Evolutionary conservation across 2,797 vertebrate species (phyloP), one percentile per base, ranked within the genome.

Genomic region (Novumbra hubbsi): DNA sequence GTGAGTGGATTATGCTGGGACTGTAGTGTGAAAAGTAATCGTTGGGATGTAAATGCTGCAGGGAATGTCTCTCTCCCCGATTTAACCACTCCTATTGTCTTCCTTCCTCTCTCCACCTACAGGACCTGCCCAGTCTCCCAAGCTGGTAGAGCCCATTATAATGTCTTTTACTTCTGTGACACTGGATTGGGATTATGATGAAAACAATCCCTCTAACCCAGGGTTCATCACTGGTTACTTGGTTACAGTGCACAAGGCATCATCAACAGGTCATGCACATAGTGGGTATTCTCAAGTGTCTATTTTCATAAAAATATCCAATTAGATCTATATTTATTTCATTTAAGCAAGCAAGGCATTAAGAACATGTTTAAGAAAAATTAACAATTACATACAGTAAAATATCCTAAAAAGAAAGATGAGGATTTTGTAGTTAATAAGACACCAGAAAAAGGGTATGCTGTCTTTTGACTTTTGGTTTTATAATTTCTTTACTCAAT

Each of bases 181-280:
- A 0, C 75, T 97, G 5, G 89, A 45, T 21, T 98, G 96, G 96
- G 73, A 38, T 52, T 89, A 83, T 50, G 78, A 89, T 2, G 80
- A 82, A 52, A 81, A 85, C 0, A 82, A 93, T 69, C 83, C 82
- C 0, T 73, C 79, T 55, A 92, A 92, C 0, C 11, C 80, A 0
- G 94, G 94, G 1, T 96, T 96, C 74, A 75, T 97, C 78, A 90
- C 62, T 67, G 95, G 95, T 15, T 97, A 96, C 73, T 32, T 72
- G 73, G 80, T 93, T 11, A 84, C 70, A 0, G 68, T 79, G 50
- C 73, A 80, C 68, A 65, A 79, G 28, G 70, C 12, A 2, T 76
- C 45, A 12, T 24, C 63, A 32, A 27, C 48, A 14, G 62, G 15
- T 62, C 17, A 62, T 17, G 8, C 7, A 27, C 70, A 45, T 15